These are phyloP conservation scores for Penaeus indicus DNA, from an alignment of 1,140 invertebrate genomes.

Conservation along the genomic window DNA sequence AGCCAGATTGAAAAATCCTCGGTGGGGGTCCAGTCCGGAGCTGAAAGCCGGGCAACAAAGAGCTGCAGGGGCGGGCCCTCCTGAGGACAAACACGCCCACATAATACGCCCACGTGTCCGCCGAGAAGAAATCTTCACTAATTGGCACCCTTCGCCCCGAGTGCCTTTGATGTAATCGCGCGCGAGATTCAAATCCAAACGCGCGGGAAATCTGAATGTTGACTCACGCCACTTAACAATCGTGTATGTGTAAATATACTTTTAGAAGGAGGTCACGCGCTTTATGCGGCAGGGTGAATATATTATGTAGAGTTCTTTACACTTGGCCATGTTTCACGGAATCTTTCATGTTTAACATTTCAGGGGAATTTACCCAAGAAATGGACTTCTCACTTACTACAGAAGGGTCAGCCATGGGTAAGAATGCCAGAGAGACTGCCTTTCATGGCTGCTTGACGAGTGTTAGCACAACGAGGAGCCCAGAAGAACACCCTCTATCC, in stretches of 20 bases:
- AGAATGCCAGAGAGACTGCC: not conserved
- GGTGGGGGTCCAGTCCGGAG: not conserved
- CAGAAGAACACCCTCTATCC: not conserved
- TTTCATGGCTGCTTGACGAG: not conserved
- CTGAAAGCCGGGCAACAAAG: not conserved
- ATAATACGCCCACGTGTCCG: constrained; percentile 34
- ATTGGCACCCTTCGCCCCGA: constrained; percentile 55
- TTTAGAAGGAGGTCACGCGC: constrained; percentile 23
- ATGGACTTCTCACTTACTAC: constrained; percentile 26
- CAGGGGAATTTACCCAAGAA: not conserved
- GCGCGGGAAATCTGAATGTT: constrained; percentile 47
- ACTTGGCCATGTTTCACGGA: not conserved
- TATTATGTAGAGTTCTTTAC: constrained; percentile 49
- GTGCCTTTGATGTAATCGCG: constrained; percentile 59
- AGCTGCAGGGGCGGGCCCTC: not conserved
- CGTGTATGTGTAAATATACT: constrained; percentile 53
- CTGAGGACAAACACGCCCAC: constrained; percentile 23
- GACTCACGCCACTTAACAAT: constrained; percentile 5
- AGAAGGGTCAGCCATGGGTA: constrained; percentile 20
- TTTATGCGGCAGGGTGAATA: constrained; percentile 12
- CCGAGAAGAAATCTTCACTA: constrained; percentile 60
- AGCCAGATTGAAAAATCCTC: not conserved
- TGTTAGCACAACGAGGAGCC: not conserved
- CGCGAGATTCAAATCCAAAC: constrained; percentile 52
- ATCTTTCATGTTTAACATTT: constrained; percentile 21